Base-by-base conservation (phyloP, 2,797 vertebrate genomes). In the Sebastes vulpes region DNA sequence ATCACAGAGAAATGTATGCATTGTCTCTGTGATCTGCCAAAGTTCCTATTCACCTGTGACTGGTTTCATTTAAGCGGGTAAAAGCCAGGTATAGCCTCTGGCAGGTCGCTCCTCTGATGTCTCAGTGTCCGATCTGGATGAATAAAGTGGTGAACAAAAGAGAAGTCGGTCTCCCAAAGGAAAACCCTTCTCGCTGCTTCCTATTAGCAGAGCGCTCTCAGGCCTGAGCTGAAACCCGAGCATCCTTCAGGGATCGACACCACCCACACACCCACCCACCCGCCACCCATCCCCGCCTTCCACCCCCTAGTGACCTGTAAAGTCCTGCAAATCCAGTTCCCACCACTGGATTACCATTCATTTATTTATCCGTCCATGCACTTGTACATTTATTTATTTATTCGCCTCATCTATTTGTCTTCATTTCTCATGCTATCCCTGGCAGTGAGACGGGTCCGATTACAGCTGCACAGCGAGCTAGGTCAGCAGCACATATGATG, bases 261-360 rank as follows among this genome's bases (percentile, higher is more conserved):
- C 93, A 75, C 93, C 91, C 92, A 90, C 90, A 42, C 38, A 42
- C 38, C 91, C 92, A 90, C 90, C 2, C 38, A 42, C 12, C 81
- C 85, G 50, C 77, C 68, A 77, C 72, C 84, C 91, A 85, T 87
- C 85, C 72, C 88, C 7, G 59, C 85, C 78, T 68, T 75, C 85
- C 85, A 73, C 86, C 91, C 90, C 86, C 82, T 46, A 78, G 88
- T 93, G 92, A 94, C 86, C 90, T 52, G 67, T 32, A 91, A 89
- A 90, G 72, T 80, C 93, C 92, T 75, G 54, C 80, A 92, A 94
- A 85, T 92, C 90, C 83, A 90, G 93, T 96, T 96, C 95, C 95
- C 96, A 96, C 88, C 76, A 12, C 77, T 77, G 83, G 77, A 86
- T 92, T 82, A 69, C 81, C 78, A 92, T 89, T 74, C 10, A 92